Percentiles rank a stretch among this genome's conserved stretches.
Conservation (phyloP, 2,113 vertebrate species). For the Eulemur macaco region DNA sequence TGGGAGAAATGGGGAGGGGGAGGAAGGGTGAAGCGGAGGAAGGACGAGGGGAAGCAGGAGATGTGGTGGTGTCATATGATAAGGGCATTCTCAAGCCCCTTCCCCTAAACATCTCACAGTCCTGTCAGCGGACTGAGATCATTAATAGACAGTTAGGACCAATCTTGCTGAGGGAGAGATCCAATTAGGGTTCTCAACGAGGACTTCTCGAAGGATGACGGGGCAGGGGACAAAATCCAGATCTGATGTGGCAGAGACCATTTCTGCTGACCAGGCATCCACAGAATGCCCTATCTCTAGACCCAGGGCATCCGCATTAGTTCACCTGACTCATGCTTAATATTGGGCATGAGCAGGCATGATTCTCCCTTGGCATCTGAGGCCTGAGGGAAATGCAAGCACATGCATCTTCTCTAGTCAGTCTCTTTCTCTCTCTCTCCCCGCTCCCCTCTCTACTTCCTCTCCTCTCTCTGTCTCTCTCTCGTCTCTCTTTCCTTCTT, state of each 20-base stretch:
- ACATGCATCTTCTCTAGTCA: fast-evolving
- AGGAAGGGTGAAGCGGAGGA: not conserved
- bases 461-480: too few species aligned
- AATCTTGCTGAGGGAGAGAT: not conserved
- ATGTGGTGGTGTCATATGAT: fast-evolving
- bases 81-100: not conserved
- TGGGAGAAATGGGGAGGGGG: not conserved
- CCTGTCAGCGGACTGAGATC: not conserved
- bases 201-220: not conserved
- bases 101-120: not conserved
- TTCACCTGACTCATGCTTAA: not conserved
- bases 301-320: too few species aligned
- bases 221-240: not conserved
- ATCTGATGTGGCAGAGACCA: not conserved
- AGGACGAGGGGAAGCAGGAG: not conserved
- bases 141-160: too few species aligned
- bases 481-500: not conserved
- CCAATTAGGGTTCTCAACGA: not conserved
- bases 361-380: not conserved
- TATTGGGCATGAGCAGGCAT: not conserved
- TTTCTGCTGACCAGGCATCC: not conserved
- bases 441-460: not conserved
- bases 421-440: too few species aligned
- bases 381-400: not conserved
- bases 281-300: fast-evolving